Evolutionary conservation across 2,888 invertebrate species (phyloP).

Genomic region (Teleogryllus oceanicus): DNA sequence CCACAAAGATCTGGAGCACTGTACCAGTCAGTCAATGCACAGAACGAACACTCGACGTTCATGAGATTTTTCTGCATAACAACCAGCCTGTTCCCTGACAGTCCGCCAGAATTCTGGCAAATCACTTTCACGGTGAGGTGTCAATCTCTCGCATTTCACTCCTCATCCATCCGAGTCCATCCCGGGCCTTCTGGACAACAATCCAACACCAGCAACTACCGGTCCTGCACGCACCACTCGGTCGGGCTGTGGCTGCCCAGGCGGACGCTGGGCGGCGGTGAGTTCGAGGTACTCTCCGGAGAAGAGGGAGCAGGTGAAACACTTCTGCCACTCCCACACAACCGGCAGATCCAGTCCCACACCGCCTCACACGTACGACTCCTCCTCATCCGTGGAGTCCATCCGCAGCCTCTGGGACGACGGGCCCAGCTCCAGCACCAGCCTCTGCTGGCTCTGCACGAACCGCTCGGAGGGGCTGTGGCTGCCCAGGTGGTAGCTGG

Average conservation of each 20-base stretch:
- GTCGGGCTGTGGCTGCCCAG: constrained; percentile 42
- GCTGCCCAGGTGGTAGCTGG: constrained; percentile 44
- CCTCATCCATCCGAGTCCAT: constrained; percentile 40
- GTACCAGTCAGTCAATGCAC: no score
- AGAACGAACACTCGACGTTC: no score
- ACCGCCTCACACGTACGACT: constrained; percentile 43
- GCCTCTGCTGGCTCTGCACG: constrained; percentile 35
- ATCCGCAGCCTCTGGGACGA: constrained; percentile 25
- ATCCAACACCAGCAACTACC: not conserved
- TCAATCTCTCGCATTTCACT: constrained; percentile 43
- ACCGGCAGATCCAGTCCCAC: not conserved
- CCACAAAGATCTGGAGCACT: no score
- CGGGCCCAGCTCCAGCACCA: constrained; percentile 23
- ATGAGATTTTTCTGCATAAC: no score
- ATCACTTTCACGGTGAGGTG: not conserved
- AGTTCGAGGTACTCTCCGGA: constrained; percentile 39
- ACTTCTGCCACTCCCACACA: not conserved
- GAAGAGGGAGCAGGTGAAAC: constrained; percentile 41
- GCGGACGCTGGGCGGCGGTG: constrained; percentile 42
- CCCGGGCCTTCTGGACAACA: constrained; percentile 24
- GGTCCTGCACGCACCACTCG: constrained; percentile 39
- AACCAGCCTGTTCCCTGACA: no score
- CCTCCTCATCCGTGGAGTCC: constrained; percentile 42
- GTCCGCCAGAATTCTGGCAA: no score
- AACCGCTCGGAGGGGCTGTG: constrained; percentile 42